Base-by-base conservation (phyloP, 2,888 invertebrate genomes). In the Microchrysa polita region DNA sequence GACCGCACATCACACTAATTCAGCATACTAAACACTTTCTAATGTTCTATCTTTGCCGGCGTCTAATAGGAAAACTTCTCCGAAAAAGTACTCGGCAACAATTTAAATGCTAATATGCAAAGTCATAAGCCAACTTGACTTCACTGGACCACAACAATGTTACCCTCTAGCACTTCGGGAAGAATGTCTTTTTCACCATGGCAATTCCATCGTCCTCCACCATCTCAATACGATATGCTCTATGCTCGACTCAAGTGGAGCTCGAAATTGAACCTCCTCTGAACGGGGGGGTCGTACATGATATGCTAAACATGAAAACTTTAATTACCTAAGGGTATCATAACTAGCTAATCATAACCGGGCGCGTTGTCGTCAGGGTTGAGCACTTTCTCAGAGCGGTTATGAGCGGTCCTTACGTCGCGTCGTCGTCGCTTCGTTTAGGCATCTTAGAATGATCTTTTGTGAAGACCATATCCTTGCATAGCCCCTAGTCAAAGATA, bases 341-440 rank as follows among this genome's bases (percentile, higher is more conserved):
- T 72, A 74, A 74, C 60, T 74, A 74, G 72, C 72, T 74, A 74
- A 74, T 74, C 74, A 74, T 72, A 74, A 74, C 72, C 72, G 72
- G n/a, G 72, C 16, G 40, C 55, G 55, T 20, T 20, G 55, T 55
- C 22, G 16, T 7, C 27, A 7, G 27, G 27, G 34, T n/a, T 22
- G 27, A 40, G 20, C 5, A 22, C 57, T 57, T 20, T 57, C 16
- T 18, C 27, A 14, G 20, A n/a, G n/a, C n/a, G 57, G 57, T 23
- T 57, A 57, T 57, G 57, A 22, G 53, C 20, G 57, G 57, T 57
- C 48, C 12, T 12, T 4, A 4, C 48, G 12, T n/a, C n/a, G n/a
- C n/a, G n/a, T 48, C 48, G 48, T n/a, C 48, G 12, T n/a, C n/a
- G n/a, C n/a, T n/a, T n/a, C n/a, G n/a, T n/a, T n/a, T n/a, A n/a